Evolutionary conservation across 2,113 vertebrate species (phyloP), one percentile per base, ranked within the genome.

Genomic region (Myrmecophaga tridactyla): DNA sequence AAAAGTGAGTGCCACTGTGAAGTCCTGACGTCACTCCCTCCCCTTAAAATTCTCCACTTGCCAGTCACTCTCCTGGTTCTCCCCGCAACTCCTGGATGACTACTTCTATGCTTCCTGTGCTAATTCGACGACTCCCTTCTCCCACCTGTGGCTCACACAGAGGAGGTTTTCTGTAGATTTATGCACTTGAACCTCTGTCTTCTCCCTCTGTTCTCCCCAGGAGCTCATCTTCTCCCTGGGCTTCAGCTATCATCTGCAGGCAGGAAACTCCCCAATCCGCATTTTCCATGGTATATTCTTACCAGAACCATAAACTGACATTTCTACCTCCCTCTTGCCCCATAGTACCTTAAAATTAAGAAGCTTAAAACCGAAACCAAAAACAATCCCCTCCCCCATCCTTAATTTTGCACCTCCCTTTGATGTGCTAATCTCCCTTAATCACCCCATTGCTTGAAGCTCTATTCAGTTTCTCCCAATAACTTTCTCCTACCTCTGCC

Each of bases 301-400:
- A 87, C 53, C 21, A 91, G 51, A 91, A 62, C 43, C 43, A 51
- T 23, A 46, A 13, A 77, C 10, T 18, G 18, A 21, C 46, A 63
- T 46, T 70, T 77, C 31, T 34, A 41, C 17, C 43, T 70, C 11
- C 41, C 15, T 43, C 20, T 6, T 20, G 34, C 3, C 39, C 91
- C 20, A 91, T 23, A 53, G 14, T 27, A 78, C 53, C 25, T 83
- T 70, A 88, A 53, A 86, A 65, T 56, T 56, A 65, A 76, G 88
- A 82, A n/a, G n/a, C 4, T 25, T 62, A 46, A 83, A 91, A 25
- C 14, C 4, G 29, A 76, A 65, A 72, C 36, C 31, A 63, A 18
- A 25, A 34, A 69, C 53, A n/a, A n/a, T n/a, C 39, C 13, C 21
- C 36, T 84, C 76, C n/a, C 17, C 41, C 41, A 12, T 48, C 41